Percentiles rank a stretch among this genome's conserved stretches.
Evolutionary conservation across 2,113 vertebrate genomes (phyloP).

Genomic region (Lophotis ruficrista): DNA sequence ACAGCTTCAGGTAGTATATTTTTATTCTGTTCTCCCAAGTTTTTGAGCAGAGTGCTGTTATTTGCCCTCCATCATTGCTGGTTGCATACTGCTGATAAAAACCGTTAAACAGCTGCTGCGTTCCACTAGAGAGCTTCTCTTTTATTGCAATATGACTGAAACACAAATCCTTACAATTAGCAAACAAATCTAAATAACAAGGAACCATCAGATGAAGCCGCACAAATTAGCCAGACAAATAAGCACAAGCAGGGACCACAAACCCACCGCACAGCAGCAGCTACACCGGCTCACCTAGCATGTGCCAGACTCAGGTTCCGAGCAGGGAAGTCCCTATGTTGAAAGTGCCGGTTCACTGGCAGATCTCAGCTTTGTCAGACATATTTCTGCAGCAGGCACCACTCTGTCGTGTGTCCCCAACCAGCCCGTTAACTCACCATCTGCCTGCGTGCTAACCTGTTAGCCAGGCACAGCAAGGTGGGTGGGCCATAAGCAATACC

Average conservation of each 20-base stretch:
- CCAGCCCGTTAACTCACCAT: background rate
- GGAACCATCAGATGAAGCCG: background rate
- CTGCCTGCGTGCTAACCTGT: background rate
- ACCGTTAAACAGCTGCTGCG: background rate
- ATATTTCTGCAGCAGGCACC: background rate
- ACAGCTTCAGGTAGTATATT: background rate
- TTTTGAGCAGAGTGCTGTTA: background rate
- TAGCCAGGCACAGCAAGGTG: background rate
- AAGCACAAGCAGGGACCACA: background rate
- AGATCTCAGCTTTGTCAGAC: background rate
- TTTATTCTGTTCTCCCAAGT: background rate
- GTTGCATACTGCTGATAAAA: background rate
- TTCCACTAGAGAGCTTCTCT: background rate
- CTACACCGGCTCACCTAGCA: background rate
- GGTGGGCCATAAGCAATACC: background rate
- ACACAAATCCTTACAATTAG: background rate
- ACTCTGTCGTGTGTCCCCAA: background rate
- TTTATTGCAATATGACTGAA: background rate
- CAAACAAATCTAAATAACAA: background rate
- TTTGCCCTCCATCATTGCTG: background rate
- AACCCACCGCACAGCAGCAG: background rate
- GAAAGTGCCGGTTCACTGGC: background rate
- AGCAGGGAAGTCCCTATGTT: background rate
- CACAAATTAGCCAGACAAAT: background rate
- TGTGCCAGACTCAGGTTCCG: background rate